These are phyloP conservation scores for Cyclophora punctaria DNA, from an alignment of 2,888 invertebrate genomes.

Conservation along the genomic window DNA sequence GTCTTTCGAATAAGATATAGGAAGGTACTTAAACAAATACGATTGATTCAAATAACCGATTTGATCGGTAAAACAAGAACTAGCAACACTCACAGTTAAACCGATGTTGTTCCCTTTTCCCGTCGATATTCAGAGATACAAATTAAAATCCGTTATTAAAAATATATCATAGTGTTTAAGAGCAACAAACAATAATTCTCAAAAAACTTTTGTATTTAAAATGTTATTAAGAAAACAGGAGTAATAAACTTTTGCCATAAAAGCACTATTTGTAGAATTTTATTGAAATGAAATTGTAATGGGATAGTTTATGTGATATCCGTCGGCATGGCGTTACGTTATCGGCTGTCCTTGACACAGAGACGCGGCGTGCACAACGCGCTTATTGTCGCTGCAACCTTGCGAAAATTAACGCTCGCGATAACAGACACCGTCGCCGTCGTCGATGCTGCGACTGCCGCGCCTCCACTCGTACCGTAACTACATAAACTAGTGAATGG, in stretches of 20 bases:
- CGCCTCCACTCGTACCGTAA: slow-evolving; percentile 33
- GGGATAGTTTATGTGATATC: slow-evolving; percentile 37
- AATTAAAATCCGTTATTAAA: too few species aligned
- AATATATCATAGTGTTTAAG: too few species aligned
- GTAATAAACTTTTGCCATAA: neutral
- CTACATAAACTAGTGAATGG: slow-evolving; percentile 34
- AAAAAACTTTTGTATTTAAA: too few species aligned
- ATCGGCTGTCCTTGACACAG: slow-evolving; percentile 73
- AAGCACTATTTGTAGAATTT: neutral
- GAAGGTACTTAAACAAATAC: too few species aligned
- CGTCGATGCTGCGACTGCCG: slow-evolving; percentile 26
- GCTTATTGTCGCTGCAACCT: slow-evolving; percentile 69
- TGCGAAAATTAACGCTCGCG: slow-evolving; percentile 62
- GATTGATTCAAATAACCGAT: too few species aligned
- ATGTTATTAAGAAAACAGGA: too few species aligned
- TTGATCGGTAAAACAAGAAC: too few species aligned
- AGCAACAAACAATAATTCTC: too few species aligned
- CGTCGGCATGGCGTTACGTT: slow-evolving; percentile 50
- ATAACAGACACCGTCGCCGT: slow-evolving; percentile 49
- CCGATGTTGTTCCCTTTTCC: too few species aligned
- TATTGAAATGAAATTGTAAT: slow-evolving; percentile 1
- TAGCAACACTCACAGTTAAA: too few species aligned
- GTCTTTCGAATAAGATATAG: too few species aligned
- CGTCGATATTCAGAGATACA: too few species aligned
- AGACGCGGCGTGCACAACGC: slow-evolving; percentile 66